Evolutionary conservation across 2,113 vertebrate species (phyloP), one percentile per base, ranked within the genome.

Genomic region (Paramormyrops kingsleyae): DNA sequence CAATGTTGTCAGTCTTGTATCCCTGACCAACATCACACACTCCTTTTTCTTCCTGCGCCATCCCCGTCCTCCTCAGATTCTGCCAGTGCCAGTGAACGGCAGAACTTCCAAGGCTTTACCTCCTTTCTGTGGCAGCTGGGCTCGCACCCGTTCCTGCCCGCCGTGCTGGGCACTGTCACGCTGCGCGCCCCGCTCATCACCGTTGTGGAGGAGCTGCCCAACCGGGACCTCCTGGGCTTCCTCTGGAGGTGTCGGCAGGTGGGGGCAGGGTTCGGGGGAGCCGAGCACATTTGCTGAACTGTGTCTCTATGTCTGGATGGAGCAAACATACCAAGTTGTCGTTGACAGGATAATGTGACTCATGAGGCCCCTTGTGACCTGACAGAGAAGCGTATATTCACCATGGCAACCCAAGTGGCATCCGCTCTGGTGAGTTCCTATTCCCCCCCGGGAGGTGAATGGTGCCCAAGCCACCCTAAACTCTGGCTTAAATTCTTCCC

Each of bases 161-260:
- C 95, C 91, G 93, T 96, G 5, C 93, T 97, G 1, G 96, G 96
- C 0, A 95, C 96, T 46, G 94, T 96, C 35, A 94, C 95, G 0
- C 88, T 96, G 21, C 93, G 94, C n/a, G 95, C 94, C 9, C 96
- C 96, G 2, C 94, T 96, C 89, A 94, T 96, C 56, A 96, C 94
- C 0, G 95, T 96, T 0, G 91, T 96, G 86, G 96, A 97, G 88
- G 96, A 97, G 92, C 87, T 96, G 90, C 95, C 96, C 90, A 95
- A 96, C 93, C 92, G 92, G 92, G 96, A 97, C 90, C 93, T 97
- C 91, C 95, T 97, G 83, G 92, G 95, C 91, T 94, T 92, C 91
- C 93, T 97, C 90, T 97, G 96, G 96, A 90, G 90, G 91, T 96
- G 95, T 92, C 94, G 95, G 92, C 92, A 95, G 95, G 95, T 96